Percentiles rank a stretch among this genome's conserved stretches.
These are phyloP conservation scores for Myotis yumanensis DNA, from an alignment of 2,113 vertebrate genomes.

Conservation along the genomic window DNA sequence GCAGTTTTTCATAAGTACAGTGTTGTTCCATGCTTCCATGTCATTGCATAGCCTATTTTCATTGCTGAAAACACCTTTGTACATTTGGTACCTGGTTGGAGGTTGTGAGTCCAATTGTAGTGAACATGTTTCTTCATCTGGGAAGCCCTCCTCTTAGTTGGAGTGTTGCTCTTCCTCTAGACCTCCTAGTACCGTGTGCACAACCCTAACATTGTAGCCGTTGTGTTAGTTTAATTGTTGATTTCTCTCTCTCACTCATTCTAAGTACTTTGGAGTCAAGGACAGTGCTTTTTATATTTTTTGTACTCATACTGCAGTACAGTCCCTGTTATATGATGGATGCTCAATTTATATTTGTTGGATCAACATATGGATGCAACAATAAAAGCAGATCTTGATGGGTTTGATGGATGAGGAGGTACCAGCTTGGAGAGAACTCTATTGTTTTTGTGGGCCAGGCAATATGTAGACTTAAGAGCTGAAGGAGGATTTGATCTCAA, in stretches of 20 bases:
- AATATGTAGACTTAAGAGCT: slow-evolving; percentile 1
- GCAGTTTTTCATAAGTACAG: background rate
- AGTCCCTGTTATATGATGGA: background rate
- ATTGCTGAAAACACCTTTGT: background rate
- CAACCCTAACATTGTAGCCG: background rate
- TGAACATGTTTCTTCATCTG: background rate
- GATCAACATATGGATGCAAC: background rate
- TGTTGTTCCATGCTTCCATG: background rate
- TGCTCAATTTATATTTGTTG: background rate
- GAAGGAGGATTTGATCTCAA: slow-evolving; percentile 21
- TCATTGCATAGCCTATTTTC: background rate
- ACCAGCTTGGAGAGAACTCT: background rate
- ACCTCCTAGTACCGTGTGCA: background rate
- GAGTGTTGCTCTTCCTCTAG: background rate
- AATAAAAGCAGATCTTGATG: background rate
- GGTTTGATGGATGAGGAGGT: background rate
- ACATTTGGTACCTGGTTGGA: background rate
- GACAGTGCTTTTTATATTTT: background rate
- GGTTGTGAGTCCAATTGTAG: background rate
- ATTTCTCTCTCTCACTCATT: background rate
- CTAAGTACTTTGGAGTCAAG: background rate
- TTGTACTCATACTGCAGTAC: background rate
- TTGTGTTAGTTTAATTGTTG: background rate
- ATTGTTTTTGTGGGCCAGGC: background rate
- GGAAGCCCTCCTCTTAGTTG: background rate